Evolutionary conservation across 2,888 invertebrate species (phyloP).

Genomic region (Andrena hattorfiana): DNA sequence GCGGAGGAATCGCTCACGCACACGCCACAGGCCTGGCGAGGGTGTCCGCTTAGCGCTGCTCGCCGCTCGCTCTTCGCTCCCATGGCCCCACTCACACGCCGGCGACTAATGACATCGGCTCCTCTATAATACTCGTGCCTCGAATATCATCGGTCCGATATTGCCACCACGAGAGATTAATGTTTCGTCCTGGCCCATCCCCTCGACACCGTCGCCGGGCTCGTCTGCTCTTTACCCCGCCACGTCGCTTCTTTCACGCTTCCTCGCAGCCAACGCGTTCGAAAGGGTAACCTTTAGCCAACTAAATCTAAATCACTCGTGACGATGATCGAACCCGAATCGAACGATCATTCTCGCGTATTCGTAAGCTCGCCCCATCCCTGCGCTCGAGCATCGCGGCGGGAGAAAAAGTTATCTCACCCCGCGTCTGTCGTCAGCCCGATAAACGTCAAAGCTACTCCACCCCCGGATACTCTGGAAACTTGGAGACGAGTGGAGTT

Average conservation of each 20-base stretch:
- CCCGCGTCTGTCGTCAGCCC: conserved; percentile 46
- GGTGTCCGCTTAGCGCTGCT: conserved; percentile 49
- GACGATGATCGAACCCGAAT: too few species aligned
- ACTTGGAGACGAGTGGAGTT: conserved; percentile 64
- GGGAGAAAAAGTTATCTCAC: neutral
- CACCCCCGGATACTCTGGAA: conserved; percentile 43
- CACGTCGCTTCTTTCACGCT: neutral
- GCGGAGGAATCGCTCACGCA: neutral
- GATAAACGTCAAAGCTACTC: conserved; percentile 65
- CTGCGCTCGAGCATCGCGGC: neutral
- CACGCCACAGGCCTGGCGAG: conserved; percentile 37
- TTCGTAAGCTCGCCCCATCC: neutral
- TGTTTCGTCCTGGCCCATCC: conserved; percentile 77
- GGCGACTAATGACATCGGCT: conserved; percentile 79
- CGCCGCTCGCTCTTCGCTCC: conserved; percentile 26
- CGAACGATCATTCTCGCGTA: neutral
- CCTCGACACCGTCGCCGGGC: neutral
- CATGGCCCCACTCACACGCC: conserved; percentile 65
- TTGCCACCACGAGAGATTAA: conserved; percentile 84
- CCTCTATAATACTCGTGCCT: conserved; percentile 82
- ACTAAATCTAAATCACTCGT: neutral
- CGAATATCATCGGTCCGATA: conserved; percentile 83
- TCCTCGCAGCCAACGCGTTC: neutral
- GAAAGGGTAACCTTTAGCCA: too few species aligned
- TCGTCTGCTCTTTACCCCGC: neutral